Evolutionary conservation across 2,888 invertebrate genomes (phyloP), one percentile per base, ranked within the genome.

Genomic region (Pandemis corylana): DNA sequence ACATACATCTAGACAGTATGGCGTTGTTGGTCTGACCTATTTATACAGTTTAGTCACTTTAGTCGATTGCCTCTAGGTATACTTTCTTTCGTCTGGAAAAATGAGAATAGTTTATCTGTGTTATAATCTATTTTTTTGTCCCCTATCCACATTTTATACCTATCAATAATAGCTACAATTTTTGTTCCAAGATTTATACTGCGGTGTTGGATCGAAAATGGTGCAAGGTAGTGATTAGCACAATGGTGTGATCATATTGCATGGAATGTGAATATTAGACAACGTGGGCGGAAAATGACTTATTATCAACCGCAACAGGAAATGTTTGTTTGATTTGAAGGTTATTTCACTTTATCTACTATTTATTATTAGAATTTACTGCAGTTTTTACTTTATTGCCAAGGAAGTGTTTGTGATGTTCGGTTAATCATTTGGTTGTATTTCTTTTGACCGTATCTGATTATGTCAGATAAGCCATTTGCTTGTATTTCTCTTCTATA

Each of bases 11-110:
- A 75, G 71, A 75, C 75, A 71, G 66, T 63, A 56, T 71, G 71
- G 71, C 75, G 75, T 41, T 10, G 75, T 41, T 10, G 5, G 46
- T 42, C 56, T 75, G 75, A 71, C 71, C 75, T 75, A 75, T 42
- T 75, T 75, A 53, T 56, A 46, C 41, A 36, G 6, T 46, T 13
- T n/a, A 20, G 51, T 63, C 41, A 36, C 4, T 46, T 13, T n/a
- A 20, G 51, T 63, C 56, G 62, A 66, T 65, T n/a, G 62, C n/a
- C 49, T 53, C 10, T 53, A 42, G 20, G 44, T 56, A 46, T 12
- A 46, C 12, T 12, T 46, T 12, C 12, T 15, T 64, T 42, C 51
- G 68, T 70, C 65, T 61, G 61, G 53, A 56, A 49, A 69, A 62
- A 36, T 62, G 15, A 49, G 20, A 28, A 9, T 46, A 56, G 10